phyloP scores from a whole-genome alignment of 1,140 invertebrate species.

The Drosophila seguyi region DNA sequence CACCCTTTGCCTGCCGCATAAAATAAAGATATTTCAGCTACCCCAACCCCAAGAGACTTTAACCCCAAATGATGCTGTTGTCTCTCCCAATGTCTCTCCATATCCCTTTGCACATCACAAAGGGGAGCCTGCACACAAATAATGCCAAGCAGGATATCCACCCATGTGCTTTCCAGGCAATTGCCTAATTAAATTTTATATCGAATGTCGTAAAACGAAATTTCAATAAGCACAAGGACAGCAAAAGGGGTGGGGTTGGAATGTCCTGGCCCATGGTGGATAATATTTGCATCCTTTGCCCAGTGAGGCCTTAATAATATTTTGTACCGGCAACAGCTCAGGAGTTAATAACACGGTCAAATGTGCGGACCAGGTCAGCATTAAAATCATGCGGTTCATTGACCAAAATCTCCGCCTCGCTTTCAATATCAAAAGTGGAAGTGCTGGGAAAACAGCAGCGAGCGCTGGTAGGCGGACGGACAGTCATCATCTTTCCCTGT shows the following conservation, averaged over 20 bases:
- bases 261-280: background rate
- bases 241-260: slow-evolving; percentile 22
- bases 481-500: slow-evolving; percentile 40
- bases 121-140: slow-evolving; percentile 2
- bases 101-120: slow-evolving; percentile 24
- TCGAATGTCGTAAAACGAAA: slow-evolving; percentile 77
- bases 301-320: slow-evolving; percentile 52
- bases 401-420: slow-evolving; percentile 60
- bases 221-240: slow-evolving; percentile 68
- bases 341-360: slow-evolving; percentile 58
- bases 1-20: slow-evolving; percentile 9
- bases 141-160: slow-evolving; percentile 30
- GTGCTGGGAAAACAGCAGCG: slow-evolving; percentile 36
- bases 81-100: slow-evolving; percentile 2
- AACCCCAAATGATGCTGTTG: slow-evolving; percentile 51
- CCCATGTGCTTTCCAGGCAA: slow-evolving; percentile 62
- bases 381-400: slow-evolving; percentile 82
- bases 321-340: slow-evolving; percentile 13
- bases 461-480: slow-evolving; percentile 32
- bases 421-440: slow-evolving; percentile 74
- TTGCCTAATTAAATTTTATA: slow-evolving; percentile 82
- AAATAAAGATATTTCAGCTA: slow-evolving; percentile 62
- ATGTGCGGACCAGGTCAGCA: slow-evolving; percentile 47
- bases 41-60: slow-evolving; percentile 30
- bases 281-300: slow-evolving; percentile 50